Base-by-base conservation (phyloP, 2,113 vertebrate genomes). In the Pterophyllum scalare region DNA sequence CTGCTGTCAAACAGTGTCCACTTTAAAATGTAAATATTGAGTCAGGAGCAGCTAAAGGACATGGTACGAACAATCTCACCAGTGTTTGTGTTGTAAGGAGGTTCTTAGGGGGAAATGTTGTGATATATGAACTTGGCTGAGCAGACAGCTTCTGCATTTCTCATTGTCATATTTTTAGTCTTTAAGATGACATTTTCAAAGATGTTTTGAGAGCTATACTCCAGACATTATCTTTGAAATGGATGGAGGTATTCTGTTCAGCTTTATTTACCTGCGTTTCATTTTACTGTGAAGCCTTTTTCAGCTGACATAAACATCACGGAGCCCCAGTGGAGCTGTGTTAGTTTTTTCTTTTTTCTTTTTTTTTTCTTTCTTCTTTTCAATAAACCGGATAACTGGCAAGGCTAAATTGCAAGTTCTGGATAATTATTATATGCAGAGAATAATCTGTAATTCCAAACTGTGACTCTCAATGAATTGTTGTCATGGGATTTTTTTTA, bases 271-370 rank as follows among this genome's bases (percentile, higher is more conserved):
- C 79, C 62, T 79, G 28, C 56, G 67, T 87, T 88, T 85, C 59
- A 59, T 74, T 92, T 84, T 82, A 79, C 85, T 75, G 59, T 74
- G 72, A 92, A 74, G 80, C 64, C 61, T 88, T 87, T 90, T 84
- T 89, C 70, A 77, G 83, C 83, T 87, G 77, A 91, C 79, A 83
- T 83, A 83, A 90, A 86, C 86, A 80, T 85, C 85, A 89, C 84
- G 24, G 14, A 81, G 62, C 77, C 84, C 83, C 83, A 64, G 62
- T 59, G 65, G 83, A 86, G 85, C 56, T 38, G 57, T 77, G 56
- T 84, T 80, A 80, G 70, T 79, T 75, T 75, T 77, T 67, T 67
- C 22, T 67, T 67, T 49, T 17, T 15, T 15, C 5, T 17, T 17
- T 15, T 46, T 46, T 61, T 62, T 64, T 46, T 46, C 11, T 14